Evolutionary conservation across 2,113 vertebrate species (phyloP).

Genomic region (Ammodytes marinus): DNA sequence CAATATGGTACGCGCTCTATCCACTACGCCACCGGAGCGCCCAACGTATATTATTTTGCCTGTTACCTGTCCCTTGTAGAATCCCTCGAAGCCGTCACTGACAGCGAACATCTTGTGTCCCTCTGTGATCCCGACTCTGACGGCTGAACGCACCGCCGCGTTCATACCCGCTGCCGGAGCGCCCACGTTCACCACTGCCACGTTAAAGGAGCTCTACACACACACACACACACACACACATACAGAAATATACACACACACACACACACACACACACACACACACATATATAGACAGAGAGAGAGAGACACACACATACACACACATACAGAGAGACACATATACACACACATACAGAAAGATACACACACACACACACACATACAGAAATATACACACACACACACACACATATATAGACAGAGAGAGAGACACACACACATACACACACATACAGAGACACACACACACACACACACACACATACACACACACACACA

Average conservation of each 20-base stretch:
- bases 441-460: too few species aligned
- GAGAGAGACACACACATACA: conserved; percentile 13
- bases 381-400: too few species aligned
- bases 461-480: neutral
- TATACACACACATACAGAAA: too few species aligned
- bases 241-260: too few species aligned
- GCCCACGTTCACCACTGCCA: conserved; percentile 93
- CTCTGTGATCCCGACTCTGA: conserved; percentile 92
- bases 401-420: too few species aligned
- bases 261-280: too few species aligned
- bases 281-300: neutral
- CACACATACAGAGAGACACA: neutral
- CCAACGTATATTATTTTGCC: neutral
- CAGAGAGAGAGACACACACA: too few species aligned
- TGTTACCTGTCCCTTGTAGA: conserved; percentile 89
- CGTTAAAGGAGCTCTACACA: conserved; percentile 88
- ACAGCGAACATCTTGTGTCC: conserved; percentile 94
- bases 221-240: too few species aligned
- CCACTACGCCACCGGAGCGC: neutral
- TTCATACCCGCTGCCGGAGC: conserved; percentile 97
- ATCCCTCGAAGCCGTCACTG: conserved; percentile 95
- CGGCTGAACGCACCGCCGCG: conserved; percentile 91
- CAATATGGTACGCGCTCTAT: too few species aligned
- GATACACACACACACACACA: too few species aligned
- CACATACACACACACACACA: neutral